These are phyloP conservation scores for Phalacrocorax pelagicus DNA, from an alignment of 2,113 vertebrate species.

Conservation along the genomic window DNA sequence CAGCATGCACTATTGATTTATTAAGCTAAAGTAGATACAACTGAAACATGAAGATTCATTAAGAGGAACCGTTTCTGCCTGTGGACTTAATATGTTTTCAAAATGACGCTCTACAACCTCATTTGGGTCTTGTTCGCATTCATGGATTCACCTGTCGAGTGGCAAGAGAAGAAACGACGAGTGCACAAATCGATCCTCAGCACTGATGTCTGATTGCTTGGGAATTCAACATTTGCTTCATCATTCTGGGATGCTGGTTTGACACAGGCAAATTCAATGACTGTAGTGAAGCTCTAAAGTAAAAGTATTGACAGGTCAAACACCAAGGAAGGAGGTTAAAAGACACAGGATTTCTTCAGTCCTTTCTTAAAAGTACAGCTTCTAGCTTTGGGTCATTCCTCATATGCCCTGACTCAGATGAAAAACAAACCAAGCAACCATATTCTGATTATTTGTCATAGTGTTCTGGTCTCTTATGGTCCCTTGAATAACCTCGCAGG, in stretches of 20 bases:
- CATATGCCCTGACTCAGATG: not conserved
- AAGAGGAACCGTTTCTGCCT: not conserved
- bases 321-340: not conserved
- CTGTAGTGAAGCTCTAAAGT: not conserved
- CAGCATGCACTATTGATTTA: not conserved
- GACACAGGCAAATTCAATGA: not conserved
- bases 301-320: not conserved
- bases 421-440: not conserved
- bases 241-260: not conserved
- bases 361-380: not conserved
- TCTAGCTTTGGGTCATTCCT: not conserved
- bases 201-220: not conserved
- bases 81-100: not conserved
- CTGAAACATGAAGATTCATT: constrained; percentile 12
- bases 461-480: not conserved
- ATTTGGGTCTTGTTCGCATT: constrained; percentile 9
- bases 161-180: not conserved
- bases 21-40: not conserved
- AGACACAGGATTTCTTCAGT: not conserved
- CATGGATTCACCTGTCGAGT: not conserved
- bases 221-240: not conserved
- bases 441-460: not conserved
- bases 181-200: not conserved
- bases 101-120: not conserved
- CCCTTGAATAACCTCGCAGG: not conserved